phyloP scores from a whole-genome alignment of 2,113 vertebrate genomes.

The Colistium nudipinnis region DNA sequence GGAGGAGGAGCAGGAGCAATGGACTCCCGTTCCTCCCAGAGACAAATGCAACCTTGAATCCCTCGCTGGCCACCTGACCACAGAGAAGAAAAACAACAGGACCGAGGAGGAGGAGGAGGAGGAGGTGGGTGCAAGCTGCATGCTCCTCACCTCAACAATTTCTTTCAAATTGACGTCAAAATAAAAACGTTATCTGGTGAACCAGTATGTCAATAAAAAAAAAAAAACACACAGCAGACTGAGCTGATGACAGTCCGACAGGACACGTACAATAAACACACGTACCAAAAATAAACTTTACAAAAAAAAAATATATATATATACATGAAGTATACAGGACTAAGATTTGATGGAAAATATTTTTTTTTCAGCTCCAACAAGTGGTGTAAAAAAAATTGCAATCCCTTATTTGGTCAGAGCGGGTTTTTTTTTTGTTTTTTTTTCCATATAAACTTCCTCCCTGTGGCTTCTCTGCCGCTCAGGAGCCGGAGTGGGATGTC shows the following conservation, averaged over 20 bases:
- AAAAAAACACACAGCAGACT: no score
- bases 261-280: no score
- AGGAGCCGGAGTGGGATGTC: constrained; percentile 79
- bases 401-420: not conserved
- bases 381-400: no score
- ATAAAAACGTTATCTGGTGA: no score
- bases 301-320: no score
- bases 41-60: not conserved
- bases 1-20: constrained; percentile 14
- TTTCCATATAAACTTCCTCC: not conserved
- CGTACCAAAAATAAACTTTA: no score
- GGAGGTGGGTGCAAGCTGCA: constrained; percentile 41
- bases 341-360: no score
- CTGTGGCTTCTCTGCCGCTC: not conserved
- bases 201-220: no score
- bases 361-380: no score
- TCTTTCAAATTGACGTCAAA: not conserved
- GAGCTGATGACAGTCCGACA: no score
- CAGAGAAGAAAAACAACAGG: constrained; percentile 5
- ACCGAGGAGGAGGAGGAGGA: constrained; percentile 25
- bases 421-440: not conserved
- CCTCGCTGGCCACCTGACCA: not conserved
- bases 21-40: not conserved
- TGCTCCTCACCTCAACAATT: no score
- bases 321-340: no score